These are phyloP conservation scores for Papilio protenor DNA, from an alignment of 2,888 invertebrate genomes.

Conservation along the genomic window DNA sequence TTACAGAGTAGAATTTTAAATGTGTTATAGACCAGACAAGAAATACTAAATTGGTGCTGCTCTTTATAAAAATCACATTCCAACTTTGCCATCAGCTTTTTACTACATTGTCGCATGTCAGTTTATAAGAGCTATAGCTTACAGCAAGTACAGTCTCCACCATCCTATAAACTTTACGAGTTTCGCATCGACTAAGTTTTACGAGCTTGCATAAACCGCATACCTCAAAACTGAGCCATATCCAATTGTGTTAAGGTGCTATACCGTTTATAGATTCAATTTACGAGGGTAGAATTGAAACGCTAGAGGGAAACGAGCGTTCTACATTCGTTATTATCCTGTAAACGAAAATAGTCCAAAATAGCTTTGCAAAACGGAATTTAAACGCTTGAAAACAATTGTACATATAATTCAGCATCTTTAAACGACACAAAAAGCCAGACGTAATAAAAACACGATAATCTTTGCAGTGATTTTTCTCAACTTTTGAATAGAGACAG, in stretches of 20 bases:
- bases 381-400: conserved; percentile 14
- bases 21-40: not conserved
- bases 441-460: conserved; percentile 31
- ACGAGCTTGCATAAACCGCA: conserved; percentile 51
- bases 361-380: conserved; percentile 43
- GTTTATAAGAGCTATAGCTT: conserved; percentile 30
- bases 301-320: conserved; percentile 45
- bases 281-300: conserved; percentile 46
- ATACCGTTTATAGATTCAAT: conserved; percentile 51
- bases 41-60: not conserved
- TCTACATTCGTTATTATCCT: conserved; percentile 24
- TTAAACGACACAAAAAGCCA: conserved; percentile 8
- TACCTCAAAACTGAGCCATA: conserved; percentile 56
- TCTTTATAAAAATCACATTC: not conserved
- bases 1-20: not conserved
- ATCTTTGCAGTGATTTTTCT: conserved; percentile 17
- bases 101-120: conserved; percentile 32
- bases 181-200: conserved; percentile 53
- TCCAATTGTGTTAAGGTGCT: conserved; percentile 52
- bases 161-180: conserved; percentile 60
- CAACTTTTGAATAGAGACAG: conserved; percentile 21
- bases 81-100: conserved; percentile 7
- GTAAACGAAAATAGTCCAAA: conserved; percentile 39
- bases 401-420: conserved; percentile 19
- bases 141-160: conserved; percentile 40